Evolutionary conservation across 2,888 invertebrate genomes (phyloP).

Genomic region (Lacanobia oleracea): DNA sequence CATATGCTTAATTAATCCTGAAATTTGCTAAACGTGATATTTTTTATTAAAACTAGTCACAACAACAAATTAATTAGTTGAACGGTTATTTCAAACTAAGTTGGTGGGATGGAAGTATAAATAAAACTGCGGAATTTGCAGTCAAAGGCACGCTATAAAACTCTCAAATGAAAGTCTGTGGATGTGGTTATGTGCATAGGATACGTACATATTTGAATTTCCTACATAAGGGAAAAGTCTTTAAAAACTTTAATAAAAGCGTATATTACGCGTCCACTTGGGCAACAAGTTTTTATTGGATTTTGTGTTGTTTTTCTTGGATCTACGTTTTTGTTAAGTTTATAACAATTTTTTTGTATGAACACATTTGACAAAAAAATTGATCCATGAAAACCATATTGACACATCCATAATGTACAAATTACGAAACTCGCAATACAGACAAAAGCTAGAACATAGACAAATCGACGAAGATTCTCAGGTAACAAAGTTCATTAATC

Average conservation of each 20-base stretch:
- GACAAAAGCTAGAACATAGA: background rate
- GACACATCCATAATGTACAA: background rate
- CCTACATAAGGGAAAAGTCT: slow-evolving; percentile 43
- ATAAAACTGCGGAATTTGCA: slow-evolving; percentile 58
- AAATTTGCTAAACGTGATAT: background rate
- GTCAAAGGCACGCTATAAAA: slow-evolving; percentile 69
- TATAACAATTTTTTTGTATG: background rate
- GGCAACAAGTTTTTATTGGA: slow-evolving; percentile 48
- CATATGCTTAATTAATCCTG: background rate
- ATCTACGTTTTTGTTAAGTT: slow-evolving; percentile 9
- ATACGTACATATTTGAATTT: slow-evolving; percentile 44
- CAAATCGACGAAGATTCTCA: slow-evolving; percentile 8
- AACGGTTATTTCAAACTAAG: slow-evolving; percentile 30
- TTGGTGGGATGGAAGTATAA: slow-evolving; percentile 18
- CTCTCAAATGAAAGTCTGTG: slow-evolving; percentile 48
- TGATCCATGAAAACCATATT: background rate
- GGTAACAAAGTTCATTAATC: slow-evolving; percentile 52
- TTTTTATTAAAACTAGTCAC: background rate
- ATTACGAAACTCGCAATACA: background rate
- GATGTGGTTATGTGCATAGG: slow-evolving; percentile 44
- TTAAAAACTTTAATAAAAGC: slow-evolving; percentile 61
- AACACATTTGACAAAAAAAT: background rate
- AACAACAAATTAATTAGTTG: slow-evolving; percentile 21
- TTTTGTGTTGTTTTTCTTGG: slow-evolving; percentile 40
- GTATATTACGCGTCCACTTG: slow-evolving; percentile 50